Evolutionary conservation across 2,797 vertebrate species (phyloP).

Genomic region (Alauda arvensis): DNA sequence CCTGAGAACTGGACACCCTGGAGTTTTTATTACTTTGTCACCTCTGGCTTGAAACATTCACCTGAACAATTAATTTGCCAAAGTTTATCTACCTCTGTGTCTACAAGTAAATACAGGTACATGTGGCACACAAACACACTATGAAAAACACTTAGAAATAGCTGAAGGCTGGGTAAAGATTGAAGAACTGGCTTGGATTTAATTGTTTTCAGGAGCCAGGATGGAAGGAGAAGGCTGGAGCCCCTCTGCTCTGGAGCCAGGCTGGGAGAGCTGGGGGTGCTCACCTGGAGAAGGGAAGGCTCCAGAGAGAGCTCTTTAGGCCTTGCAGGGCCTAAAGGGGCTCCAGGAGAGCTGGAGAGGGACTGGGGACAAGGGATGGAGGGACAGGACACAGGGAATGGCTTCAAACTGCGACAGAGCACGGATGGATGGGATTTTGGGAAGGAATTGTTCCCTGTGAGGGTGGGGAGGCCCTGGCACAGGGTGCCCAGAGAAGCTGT

Average conservation of each 20-base stretch:
- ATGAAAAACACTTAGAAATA: background rate
- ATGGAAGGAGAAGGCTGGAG: background rate
- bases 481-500: background rate
- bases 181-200: background rate
- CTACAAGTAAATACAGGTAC: accelerated
- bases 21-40: background rate
- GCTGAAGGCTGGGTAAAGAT: background rate
- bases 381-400: background rate
- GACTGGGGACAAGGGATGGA: background rate
- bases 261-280: background rate
- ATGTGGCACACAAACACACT: background rate
- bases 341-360: background rate
- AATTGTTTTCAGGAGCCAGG: background rate
- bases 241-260: background rate
- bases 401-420: background rate
- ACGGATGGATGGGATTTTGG: accelerated
- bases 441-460: accelerated
- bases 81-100: background rate
- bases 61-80: background rate
- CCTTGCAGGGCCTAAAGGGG: accelerated
- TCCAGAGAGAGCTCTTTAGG: background rate
- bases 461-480: accelerated
- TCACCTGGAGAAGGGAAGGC: background rate
- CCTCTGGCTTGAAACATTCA: background rate
- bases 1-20: background rate